Percentiles rank a stretch among this genome's conserved stretches.
phyloP scores from a whole-genome alignment of 1,140 invertebrate species.

The Halyomorpha halys region DNA sequence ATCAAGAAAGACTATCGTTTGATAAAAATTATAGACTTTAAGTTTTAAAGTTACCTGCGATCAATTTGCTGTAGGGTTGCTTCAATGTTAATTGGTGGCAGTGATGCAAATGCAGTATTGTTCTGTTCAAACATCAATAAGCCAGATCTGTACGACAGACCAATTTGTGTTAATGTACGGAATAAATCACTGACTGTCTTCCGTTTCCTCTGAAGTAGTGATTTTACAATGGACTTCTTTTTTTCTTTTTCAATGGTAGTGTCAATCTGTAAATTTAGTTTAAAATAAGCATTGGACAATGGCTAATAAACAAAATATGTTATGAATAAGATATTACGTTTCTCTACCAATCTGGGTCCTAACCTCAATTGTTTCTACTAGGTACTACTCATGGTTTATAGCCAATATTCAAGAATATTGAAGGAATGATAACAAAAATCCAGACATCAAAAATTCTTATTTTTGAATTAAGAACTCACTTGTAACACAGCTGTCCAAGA shows the following conservation, averaged over 20 bases:
- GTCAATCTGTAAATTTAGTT: slow-evolving; percentile 42
- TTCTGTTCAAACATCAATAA: slow-evolving; percentile 43
- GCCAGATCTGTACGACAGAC: slow-evolving; percentile 71
- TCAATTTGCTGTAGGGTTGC: slow-evolving; percentile 41
- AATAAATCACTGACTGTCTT: slow-evolving; percentile 75
- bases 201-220: slow-evolving; percentile 71
- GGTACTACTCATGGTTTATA: no score
- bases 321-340: no score
- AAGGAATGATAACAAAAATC: no score
- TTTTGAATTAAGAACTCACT: no score
- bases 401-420: no score
- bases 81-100: slow-evolving; percentile 50
- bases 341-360: no score
- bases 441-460: no score
- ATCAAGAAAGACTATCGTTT: background rate
- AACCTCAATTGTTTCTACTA: no score
- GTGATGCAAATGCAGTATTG: slow-evolving; percentile 35
- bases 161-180: slow-evolving; percentile 56
- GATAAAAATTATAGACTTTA: background rate
- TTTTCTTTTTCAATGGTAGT: slow-evolving; percentile 52
- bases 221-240: slow-evolving; percentile 69
- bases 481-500: no score
- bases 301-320: no score
- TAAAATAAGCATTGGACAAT: background rate
- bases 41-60: slow-evolving; percentile 36